Evolutionary conservation across 2,797 vertebrate species (phyloP).

Genomic region (Manis pentadactyla): DNA sequence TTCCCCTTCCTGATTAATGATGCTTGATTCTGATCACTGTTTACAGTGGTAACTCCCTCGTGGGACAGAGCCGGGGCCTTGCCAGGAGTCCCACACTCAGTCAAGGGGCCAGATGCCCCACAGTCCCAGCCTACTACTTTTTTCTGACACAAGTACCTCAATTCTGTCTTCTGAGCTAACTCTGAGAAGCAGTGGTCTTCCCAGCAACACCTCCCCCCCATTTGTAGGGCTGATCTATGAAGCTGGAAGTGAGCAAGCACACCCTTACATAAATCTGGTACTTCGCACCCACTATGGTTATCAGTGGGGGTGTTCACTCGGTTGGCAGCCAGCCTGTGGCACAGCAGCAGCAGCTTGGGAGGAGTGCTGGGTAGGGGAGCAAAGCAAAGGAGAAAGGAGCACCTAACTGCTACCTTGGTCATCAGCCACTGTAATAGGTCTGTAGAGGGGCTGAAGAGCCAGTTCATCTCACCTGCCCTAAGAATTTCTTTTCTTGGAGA

Average conservation of each 20-base stretch:
- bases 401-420: background rate
- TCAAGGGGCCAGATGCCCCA: background rate
- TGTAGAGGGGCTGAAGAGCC: background rate
- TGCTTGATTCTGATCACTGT: constrained; percentile 30
- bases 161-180: constrained; percentile 33
- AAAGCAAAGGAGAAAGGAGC: background rate
- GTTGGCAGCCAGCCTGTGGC: constrained; percentile 13
- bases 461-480: background rate
- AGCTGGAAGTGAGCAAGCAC: background rate
- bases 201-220: background rate
- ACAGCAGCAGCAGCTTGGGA: background rate
- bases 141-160: background rate
- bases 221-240: background rate
- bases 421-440: background rate
- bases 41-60: background rate
- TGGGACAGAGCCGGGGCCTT: background rate
- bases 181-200: constrained; percentile 30
- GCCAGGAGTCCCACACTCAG: background rate
- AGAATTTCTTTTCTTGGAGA: background rate
- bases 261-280: background rate
- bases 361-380: background rate
- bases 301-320: background rate
- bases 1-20: background rate
- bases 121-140: background rate
- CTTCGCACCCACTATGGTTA: background rate